These are phyloP conservation scores for Rhagium mordax DNA, from an alignment of 2,888 invertebrate genomes.

Conservation along the genomic window DNA sequence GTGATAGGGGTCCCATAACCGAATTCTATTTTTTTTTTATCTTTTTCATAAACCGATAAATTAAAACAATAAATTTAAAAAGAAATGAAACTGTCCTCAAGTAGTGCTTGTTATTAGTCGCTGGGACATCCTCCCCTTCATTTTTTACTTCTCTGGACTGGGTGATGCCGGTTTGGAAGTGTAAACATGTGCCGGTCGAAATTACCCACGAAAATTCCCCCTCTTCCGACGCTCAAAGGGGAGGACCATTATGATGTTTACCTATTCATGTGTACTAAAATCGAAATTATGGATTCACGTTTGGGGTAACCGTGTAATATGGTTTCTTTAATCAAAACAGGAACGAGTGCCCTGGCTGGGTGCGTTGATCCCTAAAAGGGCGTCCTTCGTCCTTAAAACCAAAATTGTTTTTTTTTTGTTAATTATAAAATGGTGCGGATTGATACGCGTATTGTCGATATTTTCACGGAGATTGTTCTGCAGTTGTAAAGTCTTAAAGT, in stretches of 20 bases:
- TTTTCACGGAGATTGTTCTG: no score
- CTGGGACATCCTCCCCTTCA: no score
- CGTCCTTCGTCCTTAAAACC: background rate
- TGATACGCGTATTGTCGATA: background rate
- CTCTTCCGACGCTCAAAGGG: constrained; percentile 39
- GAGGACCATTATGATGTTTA: constrained; percentile 46
- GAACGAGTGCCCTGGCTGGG: background rate
- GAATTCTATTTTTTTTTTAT: no score
- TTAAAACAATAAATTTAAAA: no score
- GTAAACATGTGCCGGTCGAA: constrained; percentile 47
- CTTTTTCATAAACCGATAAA: no score
- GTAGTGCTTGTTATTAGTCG: no score
- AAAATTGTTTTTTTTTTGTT: background rate
- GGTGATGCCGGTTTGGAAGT: constrained; percentile 32
- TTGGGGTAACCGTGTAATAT: constrained; percentile 27
- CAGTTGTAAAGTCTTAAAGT: no score
- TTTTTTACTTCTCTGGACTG: background rate
- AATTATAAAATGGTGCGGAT: background rate
- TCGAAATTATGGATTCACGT: constrained; percentile 49
- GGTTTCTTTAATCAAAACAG: constrained; percentile 9
- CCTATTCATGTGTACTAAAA: constrained; percentile 47
- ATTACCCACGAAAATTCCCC: constrained; percentile 36
- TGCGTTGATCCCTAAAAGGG: background rate
- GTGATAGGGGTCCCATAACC: no score
- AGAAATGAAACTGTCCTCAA: no score